Evolutionary conservation across 1,140 invertebrate genomes (phyloP).

Genomic region (Atta colombica): DNA sequence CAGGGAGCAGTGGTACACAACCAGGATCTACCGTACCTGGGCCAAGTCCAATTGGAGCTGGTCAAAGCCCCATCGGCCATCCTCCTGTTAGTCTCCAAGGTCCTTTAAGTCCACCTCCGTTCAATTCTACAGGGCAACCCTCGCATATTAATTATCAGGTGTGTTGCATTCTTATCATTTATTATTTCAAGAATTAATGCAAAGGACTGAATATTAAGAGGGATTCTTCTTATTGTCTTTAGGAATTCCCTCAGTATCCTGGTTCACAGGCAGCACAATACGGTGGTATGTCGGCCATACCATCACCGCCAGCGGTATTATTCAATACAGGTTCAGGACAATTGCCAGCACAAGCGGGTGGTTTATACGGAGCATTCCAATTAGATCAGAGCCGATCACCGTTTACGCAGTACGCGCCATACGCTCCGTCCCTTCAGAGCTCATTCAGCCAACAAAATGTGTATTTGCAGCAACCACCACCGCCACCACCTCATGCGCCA

Average conservation of each 20-base stretch:
- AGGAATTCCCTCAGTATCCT: constrained; percentile 85
- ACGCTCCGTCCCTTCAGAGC: constrained; percentile 87
- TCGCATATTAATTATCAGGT: constrained; percentile 88
- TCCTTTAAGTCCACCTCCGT: constrained; percentile 86
- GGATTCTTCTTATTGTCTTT: constrained; percentile 48
- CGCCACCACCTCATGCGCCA: constrained; percentile 84
- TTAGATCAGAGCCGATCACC: constrained; percentile 89
- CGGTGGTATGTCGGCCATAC: constrained; percentile 92
- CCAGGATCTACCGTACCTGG: constrained; percentile 84
- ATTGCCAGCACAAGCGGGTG: constrained; percentile 90
- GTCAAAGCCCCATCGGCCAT: constrained; percentile 88
- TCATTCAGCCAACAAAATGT: constrained; percentile 90
- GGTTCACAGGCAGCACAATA: constrained; percentile 88
- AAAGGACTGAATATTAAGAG: not conserved
- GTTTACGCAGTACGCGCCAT: constrained; percentile 89
- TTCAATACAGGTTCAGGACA: constrained; percentile 92
- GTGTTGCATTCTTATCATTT: constrained; percentile 63
- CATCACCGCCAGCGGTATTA: constrained; percentile 93
- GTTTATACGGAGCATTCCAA: constrained; percentile 92
- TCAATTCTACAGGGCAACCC: constrained; percentile 86
- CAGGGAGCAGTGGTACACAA: constrained; percentile 85
- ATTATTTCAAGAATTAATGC: not conserved
- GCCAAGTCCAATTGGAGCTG: constrained; percentile 85
- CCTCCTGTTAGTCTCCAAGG: constrained; percentile 87
- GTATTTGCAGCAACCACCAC: constrained; percentile 89